phyloP scores from a whole-genome alignment of 2,797 vertebrate genomes.

The Aphelocoma californica region DNA sequence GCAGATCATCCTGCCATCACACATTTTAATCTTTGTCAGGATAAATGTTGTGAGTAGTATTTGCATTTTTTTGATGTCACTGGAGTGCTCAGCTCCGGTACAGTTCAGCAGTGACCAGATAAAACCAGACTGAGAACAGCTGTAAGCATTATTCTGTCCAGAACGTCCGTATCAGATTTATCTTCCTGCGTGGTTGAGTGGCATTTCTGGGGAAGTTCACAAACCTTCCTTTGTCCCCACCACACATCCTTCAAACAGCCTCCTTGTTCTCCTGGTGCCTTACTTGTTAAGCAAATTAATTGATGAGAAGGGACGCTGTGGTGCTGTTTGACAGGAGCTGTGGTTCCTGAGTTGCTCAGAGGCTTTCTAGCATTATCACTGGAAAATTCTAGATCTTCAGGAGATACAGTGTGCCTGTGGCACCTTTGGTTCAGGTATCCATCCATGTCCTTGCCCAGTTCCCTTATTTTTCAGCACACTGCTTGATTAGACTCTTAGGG shows the following conservation, averaged over 20 bases:
- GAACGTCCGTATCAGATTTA: background rate
- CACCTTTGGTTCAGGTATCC: background rate
- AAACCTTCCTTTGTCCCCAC: constrained; percentile 7
- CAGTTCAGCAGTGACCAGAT: background rate
- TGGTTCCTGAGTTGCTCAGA: background rate
- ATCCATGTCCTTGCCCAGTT: background rate
- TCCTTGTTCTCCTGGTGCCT: background rate
- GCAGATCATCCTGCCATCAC: background rate
- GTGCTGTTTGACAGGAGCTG: background rate
- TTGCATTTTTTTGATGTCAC: background rate
- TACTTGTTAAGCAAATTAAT: background rate
- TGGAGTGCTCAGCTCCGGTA: background rate
- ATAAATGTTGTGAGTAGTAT: background rate
- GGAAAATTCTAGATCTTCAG: background rate
- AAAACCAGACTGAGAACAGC: background rate
- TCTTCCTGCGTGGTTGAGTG: background rate
- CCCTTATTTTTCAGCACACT: background rate
- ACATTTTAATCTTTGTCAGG: background rate
- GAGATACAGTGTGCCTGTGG: background rate
- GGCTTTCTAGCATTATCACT: background rate
- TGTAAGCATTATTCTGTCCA: background rate
- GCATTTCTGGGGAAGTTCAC: background rate
- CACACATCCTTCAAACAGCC: background rate
- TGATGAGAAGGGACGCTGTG: background rate
- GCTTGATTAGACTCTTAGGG: background rate